Conservation (phyloP, 2,888 invertebrate genomes). For the Ephialtes manifestator region DNA sequence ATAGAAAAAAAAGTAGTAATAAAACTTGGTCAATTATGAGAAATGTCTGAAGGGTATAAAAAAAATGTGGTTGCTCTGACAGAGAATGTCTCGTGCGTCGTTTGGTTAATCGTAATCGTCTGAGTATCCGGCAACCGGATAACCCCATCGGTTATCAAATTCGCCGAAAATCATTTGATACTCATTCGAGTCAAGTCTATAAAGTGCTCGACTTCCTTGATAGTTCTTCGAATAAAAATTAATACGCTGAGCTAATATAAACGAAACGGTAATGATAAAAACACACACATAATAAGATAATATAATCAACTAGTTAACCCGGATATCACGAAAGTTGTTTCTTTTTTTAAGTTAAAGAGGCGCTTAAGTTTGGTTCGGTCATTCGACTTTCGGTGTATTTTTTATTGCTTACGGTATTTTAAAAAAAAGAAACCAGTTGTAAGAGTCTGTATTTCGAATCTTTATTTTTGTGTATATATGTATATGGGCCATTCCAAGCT, state of each 20-base stretch:
- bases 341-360: background rate
- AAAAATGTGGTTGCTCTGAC: too few relatives aligned
- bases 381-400: background rate
- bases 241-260: background rate
- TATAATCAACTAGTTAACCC: background rate
- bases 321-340: background rate
- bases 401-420: background rate
- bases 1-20: too few relatives aligned
- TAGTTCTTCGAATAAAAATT: background rate
- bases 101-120: background rate
- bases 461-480: background rate
- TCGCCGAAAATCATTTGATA: conserved; percentile 33
- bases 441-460: conserved; percentile 3
- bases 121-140: conserved; percentile 1
- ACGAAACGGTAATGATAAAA: background rate
- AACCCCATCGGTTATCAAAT: conserved; percentile 29
- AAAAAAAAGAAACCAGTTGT: conserved; percentile 5
- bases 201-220: background rate
- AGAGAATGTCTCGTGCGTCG: background rate
- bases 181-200: background rate
- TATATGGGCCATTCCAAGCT: too few relatives aligned
- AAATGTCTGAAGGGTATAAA: too few relatives aligned
- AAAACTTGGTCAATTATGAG: too few relatives aligned
- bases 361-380: background rate
- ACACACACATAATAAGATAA: background rate